These are phyloP conservation scores for Oryzaephilus surinamensis DNA, from an alignment of 1,140 invertebrate species.

Conservation along the genomic window DNA sequence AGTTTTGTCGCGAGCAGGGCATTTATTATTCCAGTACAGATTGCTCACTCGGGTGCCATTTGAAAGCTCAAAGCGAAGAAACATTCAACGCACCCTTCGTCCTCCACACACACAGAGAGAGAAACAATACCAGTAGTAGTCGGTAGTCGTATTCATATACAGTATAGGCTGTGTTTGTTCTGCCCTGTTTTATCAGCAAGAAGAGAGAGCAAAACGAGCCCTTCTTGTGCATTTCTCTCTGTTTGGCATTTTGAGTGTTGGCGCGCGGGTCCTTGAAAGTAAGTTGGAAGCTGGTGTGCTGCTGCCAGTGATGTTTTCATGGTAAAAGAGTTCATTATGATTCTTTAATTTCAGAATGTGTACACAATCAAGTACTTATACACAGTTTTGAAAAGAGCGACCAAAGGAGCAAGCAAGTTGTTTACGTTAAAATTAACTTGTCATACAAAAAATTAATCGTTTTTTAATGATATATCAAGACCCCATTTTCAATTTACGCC, in stretches of 20 bases:
- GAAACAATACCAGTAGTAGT: no score
- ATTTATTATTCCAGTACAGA: conserved; percentile 22
- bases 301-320: conserved; percentile 8
- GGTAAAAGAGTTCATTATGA: conserved; percentile 16
- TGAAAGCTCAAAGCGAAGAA: conserved; percentile 20
- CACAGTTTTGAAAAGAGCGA: conserved; percentile 4
- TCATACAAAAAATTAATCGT: conserved; percentile 3
- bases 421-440: conserved; percentile 9
- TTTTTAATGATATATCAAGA: no score
- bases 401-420: conserved; percentile 7
- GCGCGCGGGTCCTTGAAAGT: no score
- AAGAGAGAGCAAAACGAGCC: no score
- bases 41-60: conserved; percentile 22
- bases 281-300: no score
- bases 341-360: conserved; percentile 18
- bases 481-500: no score
- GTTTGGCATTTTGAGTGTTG: no score
- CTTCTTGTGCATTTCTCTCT: no score
- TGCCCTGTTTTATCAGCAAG: no score
- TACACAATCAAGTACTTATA: conserved; percentile 12
- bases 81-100: conserved; percentile 8
- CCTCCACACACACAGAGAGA: no score
- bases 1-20: conserved; percentile 15
- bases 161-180: no score
- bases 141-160: no score